Evolutionary conservation across 2,888 invertebrate genomes (phyloP).

Genomic region (Hyposoter dolosus): DNA sequence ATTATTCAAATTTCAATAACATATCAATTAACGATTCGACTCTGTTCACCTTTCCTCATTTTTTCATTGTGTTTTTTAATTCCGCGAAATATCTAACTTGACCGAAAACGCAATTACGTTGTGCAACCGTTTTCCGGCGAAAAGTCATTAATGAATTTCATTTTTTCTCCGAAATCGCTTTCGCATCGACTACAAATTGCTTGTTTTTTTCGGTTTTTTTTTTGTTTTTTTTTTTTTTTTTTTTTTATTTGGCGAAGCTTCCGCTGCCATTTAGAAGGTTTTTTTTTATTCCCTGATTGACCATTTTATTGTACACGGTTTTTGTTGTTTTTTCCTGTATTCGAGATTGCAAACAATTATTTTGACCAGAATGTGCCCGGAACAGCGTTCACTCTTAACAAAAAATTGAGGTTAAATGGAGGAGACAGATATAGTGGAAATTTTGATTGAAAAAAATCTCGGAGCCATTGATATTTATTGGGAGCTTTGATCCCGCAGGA

Average conservation of each 20-base stretch:
- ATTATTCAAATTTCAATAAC: not conserved
- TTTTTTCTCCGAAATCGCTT: too few species aligned
- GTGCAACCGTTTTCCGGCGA: not conserved
- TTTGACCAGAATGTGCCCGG: slow-evolving; percentile 25
- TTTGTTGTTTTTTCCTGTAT: not conserved
- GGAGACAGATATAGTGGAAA: slow-evolving; percentile 9
- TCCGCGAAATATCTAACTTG: not conserved
- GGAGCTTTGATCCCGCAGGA: not conserved
- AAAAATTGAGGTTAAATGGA: not conserved
- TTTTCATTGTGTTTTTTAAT: not conserved
- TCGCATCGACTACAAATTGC: too few species aligned
- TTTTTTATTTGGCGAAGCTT: too few species aligned
- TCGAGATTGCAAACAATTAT: slow-evolving; percentile 38
- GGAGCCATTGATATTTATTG: not conserved
- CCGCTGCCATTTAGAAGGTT: not conserved
- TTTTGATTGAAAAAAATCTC: not conserved
- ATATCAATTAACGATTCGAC: not conserved
- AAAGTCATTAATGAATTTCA: not conserved
- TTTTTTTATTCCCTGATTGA: not conserved
- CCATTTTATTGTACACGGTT: not conserved
- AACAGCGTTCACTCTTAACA: slow-evolving; percentile 2
- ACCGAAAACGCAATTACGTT: not conserved
- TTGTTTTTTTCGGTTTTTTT: too few species aligned
- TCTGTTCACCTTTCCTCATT: not conserved
- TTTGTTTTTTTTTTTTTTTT: too few species aligned